Evolutionary conservation across 2,113 vertebrate genomes (phyloP).

Genomic region (Pollimyrus isidori): DNA sequence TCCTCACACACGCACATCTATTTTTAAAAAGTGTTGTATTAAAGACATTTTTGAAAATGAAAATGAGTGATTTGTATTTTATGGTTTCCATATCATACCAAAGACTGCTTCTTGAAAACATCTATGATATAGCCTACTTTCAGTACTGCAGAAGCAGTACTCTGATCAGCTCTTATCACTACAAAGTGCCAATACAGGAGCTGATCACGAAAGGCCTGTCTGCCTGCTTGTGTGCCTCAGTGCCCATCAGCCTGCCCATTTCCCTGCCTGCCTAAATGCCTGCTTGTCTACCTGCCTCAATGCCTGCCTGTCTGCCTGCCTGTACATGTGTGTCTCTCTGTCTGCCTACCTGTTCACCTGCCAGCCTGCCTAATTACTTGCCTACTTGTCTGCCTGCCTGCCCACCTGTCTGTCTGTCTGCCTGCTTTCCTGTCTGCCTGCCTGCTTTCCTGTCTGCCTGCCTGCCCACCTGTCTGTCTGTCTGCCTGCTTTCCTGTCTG

Average conservation of each 20-base stretch:
- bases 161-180: neutral
- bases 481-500: neutral
- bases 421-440: neutral
- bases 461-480: neutral
- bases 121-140: neutral
- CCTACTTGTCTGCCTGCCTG: neutral
- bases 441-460: neutral
- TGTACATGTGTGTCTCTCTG: neutral
- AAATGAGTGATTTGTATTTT: neutral
- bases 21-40: neutral
- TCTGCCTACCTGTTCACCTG: neutral
- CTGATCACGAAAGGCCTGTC: neutral
- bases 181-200: neutral
- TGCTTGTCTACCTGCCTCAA: neutral
- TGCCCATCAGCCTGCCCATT: neutral
- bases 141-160: neutral
- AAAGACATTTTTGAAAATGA: neutral
- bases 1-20: neutral
- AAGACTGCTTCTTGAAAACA: neutral
- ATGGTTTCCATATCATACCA: neutral
- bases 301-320: neutral
- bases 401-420: neutral
- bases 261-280: neutral
- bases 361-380: neutral
- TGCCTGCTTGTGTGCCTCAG: neutral